These are phyloP conservation scores for Enteromius mattozi DNA, from an alignment of 2,797 vertebrate genomes.

Conservation along the genomic window DNA sequence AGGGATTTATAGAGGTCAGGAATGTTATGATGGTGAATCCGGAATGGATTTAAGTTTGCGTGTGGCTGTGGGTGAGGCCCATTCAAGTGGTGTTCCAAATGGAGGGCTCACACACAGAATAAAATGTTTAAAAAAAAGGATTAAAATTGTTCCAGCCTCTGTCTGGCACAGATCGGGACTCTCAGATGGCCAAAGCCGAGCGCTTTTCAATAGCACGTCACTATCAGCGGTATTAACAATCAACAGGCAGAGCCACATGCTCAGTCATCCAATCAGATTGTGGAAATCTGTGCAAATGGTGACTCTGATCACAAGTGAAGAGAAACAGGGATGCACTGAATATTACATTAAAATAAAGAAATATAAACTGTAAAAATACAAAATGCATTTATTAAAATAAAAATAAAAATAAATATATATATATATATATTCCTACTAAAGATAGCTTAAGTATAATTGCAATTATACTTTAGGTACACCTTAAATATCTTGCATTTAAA, in stretches of 20 bases:
- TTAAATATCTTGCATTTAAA: neutral
- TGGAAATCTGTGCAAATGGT: constrained; percentile 18
- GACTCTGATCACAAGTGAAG: constrained; percentile 1
- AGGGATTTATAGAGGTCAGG: constrained; percentile 27
- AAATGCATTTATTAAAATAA: neutral
- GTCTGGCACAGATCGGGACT: neutral
- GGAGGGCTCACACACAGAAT: constrained; percentile 14
- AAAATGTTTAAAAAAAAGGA: constrained; percentile 24
- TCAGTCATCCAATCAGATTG: constrained; percentile 34
- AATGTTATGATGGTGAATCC: constrained; percentile 42
- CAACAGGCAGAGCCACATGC: constrained; percentile 14
- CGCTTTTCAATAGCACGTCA: constrained; percentile 23
- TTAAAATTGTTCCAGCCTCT: constrained; percentile 25
- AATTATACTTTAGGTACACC: neutral
- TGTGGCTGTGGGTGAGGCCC: constrained; percentile 26
- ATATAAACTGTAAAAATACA: neutral
- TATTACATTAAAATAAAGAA: neutral
- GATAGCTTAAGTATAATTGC: too few species aligned
- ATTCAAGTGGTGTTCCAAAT: constrained; percentile 28
- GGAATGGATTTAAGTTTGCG: constrained; percentile 29
- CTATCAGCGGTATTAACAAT: constrained; percentile 29
- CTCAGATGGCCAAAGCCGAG: constrained; percentile 24
- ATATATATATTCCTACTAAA: neutral
- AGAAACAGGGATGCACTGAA: constrained; percentile 10
- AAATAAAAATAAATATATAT: too few species aligned